These are phyloP conservation scores for Ochotona curzoniae DNA, from an alignment of 2,113 vertebrate genomes.

Conservation along the genomic window DNA sequence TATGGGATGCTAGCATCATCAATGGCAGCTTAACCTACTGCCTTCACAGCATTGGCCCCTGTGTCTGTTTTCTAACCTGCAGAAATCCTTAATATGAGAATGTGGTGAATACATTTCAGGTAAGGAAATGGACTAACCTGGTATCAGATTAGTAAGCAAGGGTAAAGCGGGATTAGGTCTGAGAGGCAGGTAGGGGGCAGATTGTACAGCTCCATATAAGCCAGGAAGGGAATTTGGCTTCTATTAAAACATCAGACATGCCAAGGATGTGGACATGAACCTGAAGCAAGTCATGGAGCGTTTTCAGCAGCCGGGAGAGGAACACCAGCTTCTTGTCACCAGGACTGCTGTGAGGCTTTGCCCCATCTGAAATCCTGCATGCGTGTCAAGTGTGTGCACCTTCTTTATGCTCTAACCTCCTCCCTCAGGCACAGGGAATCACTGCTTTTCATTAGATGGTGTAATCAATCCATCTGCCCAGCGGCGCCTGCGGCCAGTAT, in stretches of 20 bases:
- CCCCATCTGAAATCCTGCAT: not conserved
- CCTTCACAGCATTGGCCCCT: too few relatives aligned
- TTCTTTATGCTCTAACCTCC: conserved; percentile 41
- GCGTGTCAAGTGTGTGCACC: not conserved
- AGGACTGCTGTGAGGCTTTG: not conserved
- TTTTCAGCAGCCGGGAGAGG: not conserved
- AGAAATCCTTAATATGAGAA: not conserved
- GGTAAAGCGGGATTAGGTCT: not conserved
- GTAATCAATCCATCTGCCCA: conserved; percentile 63
- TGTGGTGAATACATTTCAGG: not conserved
- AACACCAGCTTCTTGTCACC: not conserved
- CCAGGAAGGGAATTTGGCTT: not conserved
- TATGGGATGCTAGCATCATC: too few relatives aligned
- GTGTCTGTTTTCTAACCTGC: conserved; percentile 3
- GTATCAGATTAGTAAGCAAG: not conserved
- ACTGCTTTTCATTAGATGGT: conserved; percentile 50
- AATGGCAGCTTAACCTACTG: too few relatives aligned
- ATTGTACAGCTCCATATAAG: not conserved
- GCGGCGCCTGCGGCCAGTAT: not conserved
- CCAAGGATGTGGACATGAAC: not conserved
- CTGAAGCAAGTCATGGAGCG: fast-evolving
- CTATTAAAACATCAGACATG: not conserved
- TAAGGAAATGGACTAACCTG: not conserved
- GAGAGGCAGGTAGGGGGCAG: not conserved
- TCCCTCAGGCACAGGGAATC: conserved; percentile 51